A percentile compares a stretch with the other conserved stretches of the same genome.
phyloP scores from a whole-genome alignment of 2,888 invertebrate genomes.

The Mythimna lalbum region DNA sequence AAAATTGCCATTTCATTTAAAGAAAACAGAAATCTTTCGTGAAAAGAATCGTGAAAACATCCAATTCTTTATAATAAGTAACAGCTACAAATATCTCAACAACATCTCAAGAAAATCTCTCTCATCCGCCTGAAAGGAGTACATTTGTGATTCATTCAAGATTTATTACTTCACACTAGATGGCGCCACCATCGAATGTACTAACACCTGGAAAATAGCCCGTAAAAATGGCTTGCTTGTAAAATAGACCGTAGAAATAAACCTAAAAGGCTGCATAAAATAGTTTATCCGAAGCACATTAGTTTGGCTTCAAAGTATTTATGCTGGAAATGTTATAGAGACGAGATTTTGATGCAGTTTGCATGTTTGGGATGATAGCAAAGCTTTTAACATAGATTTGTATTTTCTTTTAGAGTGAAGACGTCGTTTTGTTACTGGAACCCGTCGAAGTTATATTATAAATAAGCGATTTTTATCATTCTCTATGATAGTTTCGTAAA shows the following conservation, averaged over 20 bases:
- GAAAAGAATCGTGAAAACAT: background rate
- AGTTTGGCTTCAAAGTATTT: slow-evolving; percentile 28
- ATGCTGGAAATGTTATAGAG: slow-evolving; percentile 1
- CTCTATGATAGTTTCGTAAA: background rate
- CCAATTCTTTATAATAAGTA: background rate
- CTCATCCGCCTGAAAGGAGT: slow-evolving; percentile 11
- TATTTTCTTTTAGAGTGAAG: slow-evolving; percentile 14
- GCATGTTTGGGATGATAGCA: slow-evolving; percentile 21
- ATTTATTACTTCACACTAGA: slow-evolving; percentile 36
- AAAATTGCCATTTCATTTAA: slow-evolving; percentile 4
- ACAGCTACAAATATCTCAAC: slow-evolving; percentile 19
- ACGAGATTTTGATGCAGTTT: slow-evolving; percentile 41
- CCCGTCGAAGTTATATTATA: background rate
- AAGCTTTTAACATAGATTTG: slow-evolving; percentile 1
- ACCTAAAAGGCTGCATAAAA: slow-evolving; percentile 19
- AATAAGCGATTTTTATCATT: background rate
- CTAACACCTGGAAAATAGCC: slow-evolving; percentile 34
- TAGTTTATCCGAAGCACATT: slow-evolving; percentile 36
- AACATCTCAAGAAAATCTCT: slow-evolving; percentile 14
- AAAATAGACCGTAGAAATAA: slow-evolving; percentile 16
- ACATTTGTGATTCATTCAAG: slow-evolving; percentile 34
- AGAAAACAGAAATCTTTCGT: background rate
- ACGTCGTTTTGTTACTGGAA: background rate
- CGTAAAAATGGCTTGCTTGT: slow-evolving; percentile 28
- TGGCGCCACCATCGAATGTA: slow-evolving; percentile 26